Conservation (phyloP, 53 echinoderm and acorn worm species). For the Pentamera pediparva region DNA sequence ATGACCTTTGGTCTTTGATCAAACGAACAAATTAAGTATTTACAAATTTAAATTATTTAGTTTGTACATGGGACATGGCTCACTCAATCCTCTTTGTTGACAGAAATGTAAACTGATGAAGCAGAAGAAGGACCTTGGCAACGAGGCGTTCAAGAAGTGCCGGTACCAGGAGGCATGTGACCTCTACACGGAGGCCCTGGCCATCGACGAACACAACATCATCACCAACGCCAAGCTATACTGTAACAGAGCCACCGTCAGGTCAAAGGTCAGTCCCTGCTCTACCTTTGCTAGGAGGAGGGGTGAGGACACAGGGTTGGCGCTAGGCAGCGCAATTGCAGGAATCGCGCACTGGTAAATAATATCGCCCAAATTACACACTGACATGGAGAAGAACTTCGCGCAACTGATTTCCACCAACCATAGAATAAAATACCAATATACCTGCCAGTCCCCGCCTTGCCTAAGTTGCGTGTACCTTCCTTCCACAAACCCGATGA, state of each 20-base stretch:
- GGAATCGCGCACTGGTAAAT: too few relatives aligned
- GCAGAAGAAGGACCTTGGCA: slow-evolving; percentile 87
- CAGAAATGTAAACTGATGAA: slow-evolving; percentile 96
- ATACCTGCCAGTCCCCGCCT: too few relatives aligned
- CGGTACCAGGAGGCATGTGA: slow-evolving; percentile 68
- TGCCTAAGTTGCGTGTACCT: too few relatives aligned
- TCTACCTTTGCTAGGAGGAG: neutral
- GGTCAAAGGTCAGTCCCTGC: slow-evolving; percentile 62
- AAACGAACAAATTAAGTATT: too few relatives aligned
- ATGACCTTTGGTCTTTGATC: too few relatives aligned
- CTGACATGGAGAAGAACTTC: too few relatives aligned
- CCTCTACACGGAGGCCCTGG: slow-evolving; percentile 80
- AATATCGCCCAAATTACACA: too few relatives aligned
- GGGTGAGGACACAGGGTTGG: neutral
- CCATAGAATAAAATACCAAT: too few relatives aligned
- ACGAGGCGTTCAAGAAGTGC: slow-evolving; percentile 68
- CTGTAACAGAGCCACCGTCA: slow-evolving; percentile 85
- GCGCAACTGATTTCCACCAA: too few relatives aligned
- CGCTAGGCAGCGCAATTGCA: neutral
- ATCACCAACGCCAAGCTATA: slow-evolving; percentile 92
- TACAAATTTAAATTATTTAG: too few relatives aligned
- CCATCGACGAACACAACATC: slow-evolving; percentile 81
- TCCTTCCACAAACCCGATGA: too few relatives aligned
- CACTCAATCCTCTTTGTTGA: neutral
- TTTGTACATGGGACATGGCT: too few relatives aligned